Evolutionary conservation across 2,888 invertebrate genomes (phyloP), one percentile per base, ranked within the genome.

Genomic region (Torymus texanus): DNA sequence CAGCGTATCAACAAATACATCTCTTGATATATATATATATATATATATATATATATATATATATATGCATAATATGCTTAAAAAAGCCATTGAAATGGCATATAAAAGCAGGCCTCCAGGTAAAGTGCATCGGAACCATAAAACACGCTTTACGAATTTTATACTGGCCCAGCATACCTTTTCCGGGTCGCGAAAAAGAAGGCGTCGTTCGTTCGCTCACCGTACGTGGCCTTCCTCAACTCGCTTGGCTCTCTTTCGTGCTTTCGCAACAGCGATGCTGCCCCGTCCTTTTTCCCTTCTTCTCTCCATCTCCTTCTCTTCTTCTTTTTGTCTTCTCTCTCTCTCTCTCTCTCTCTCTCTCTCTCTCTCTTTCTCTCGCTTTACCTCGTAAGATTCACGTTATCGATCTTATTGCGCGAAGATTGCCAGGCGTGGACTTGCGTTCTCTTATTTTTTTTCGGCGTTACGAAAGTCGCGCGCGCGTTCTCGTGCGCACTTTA

Each of bases 161-260:
- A 55, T 41, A 41, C 63, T 29, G 61, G 55, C 13, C 8, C n/a
- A 14, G 51, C 51, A 53, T 0, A 18, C 51, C n/a, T 55, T 73
- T 73, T 63, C 55, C 63, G 72, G 61, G 13, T 62, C 53, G 51
- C 50, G 13, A 14, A n/a, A 29, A 29, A 61, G 59, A 18, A 71
- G 59, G 61, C 59, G 51, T 51, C 14, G 61, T 2, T 21, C 50
- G 51, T 10, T 3, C 18, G 24, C 14, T 10, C 12, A 21, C 51
- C 21, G 61, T 16, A 41, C 29, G 50, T 63, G 74, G 59, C 51
- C 66, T 75, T 75, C 66, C 66, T 59, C 41, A 56, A 73, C 65
- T 65, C 55, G 5, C 18, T 2, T 18, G 18, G 24, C 21, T 58
- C 14, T 3, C 24, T 62, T n/a, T 53, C 12, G 21, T 53, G 51